Evolutionary conservation across 2,797 vertebrate genomes (phyloP), one percentile per base, ranked within the genome.

Genomic region (Sciurus vulgaris): DNA sequence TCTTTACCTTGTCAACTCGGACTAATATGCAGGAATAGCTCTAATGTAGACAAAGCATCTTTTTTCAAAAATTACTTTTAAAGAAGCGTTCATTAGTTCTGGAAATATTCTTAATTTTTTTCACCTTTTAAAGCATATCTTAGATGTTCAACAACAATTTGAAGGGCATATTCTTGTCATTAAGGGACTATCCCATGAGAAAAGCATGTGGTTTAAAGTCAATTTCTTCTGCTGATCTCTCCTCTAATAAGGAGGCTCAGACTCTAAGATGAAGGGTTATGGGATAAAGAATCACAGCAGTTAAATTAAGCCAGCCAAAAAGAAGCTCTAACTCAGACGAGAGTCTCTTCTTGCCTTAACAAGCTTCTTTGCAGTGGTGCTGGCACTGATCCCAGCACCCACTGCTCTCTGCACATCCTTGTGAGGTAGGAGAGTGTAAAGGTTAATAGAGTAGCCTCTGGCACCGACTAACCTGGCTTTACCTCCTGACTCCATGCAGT

Each of bases 61-160:
- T 41, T 82, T 86, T 59, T 56, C 35, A 82, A 70, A 33, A n/a
- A 49, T 35, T 33, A 54, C 26, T 84, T 84, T 67, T 8, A n/a
- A 74, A 65, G 26, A 86, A 65, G 7, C 4, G 89, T 76, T 72
- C 8, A 44, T 26, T 44, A 4, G 14, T 59, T 74, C 2, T 18
- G 13, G 35, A 77, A 79, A 59, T 84, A 5, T 41, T 81, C 6
- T 89, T 38, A 77, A 33, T 26, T 30, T 67, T 56, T 65, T 82
- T 26, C 28, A 26, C 14, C 3, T 13, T 78, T 78, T 77, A 86
- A 59, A 67, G 1, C 24, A 73, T 86, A 3, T 81, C 70, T 74
- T 87, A 49, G 79, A 84, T 47, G 6, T 63, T 85, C 88, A 51
- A 76, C 35, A 85, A 14, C 85, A 13, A 85, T 86, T 85, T 93